phyloP scores from a whole-genome alignment of 2,113 vertebrate genomes.

The Muscicapa adusta region DNA sequence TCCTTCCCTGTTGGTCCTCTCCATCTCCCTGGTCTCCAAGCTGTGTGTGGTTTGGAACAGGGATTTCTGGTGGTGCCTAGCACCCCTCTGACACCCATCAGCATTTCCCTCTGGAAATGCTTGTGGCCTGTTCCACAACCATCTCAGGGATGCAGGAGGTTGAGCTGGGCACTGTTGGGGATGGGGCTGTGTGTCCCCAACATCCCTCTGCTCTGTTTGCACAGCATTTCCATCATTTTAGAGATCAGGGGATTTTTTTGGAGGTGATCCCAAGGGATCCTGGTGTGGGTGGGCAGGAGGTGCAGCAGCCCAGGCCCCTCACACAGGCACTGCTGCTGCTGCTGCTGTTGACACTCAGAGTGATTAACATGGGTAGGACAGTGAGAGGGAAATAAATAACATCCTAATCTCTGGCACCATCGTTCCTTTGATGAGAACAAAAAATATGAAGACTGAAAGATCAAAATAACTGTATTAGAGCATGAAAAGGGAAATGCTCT shows the following conservation, averaged over 20 bases:
- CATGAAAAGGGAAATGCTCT: constrained; percentile 62
- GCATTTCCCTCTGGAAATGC: background rate
- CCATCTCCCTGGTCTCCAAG: background rate
- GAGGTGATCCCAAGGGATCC: background rate
- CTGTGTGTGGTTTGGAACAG: fast-evolving
- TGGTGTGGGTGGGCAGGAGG: background rate
- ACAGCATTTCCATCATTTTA: background rate
- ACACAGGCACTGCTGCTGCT: background rate
- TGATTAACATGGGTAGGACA: constrained; percentile 54
- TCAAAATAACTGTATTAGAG: constrained; percentile 59
- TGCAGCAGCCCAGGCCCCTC: background rate
- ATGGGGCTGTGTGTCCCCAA: fast-evolving
- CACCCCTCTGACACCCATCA: fast-evolving
- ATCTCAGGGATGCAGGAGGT: fast-evolving
- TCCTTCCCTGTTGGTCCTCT: background rate
- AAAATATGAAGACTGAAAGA: constrained; percentile 62
- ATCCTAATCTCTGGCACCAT: constrained; percentile 47
- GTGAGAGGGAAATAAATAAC: constrained; percentile 51
- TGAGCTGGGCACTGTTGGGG: fast-evolving
- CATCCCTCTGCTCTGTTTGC: background rate
- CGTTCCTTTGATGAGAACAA: constrained; percentile 66
- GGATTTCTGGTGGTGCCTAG: background rate
- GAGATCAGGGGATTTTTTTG: background rate
- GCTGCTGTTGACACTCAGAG: constrained; percentile 36
- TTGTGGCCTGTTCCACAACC: background rate